A percentile compares a stretch with the other conserved stretches of the same genome.
These are phyloP conservation scores for Uria lomvia DNA, from an alignment of 2,113 vertebrate genomes.

Conservation along the genomic window DNA sequence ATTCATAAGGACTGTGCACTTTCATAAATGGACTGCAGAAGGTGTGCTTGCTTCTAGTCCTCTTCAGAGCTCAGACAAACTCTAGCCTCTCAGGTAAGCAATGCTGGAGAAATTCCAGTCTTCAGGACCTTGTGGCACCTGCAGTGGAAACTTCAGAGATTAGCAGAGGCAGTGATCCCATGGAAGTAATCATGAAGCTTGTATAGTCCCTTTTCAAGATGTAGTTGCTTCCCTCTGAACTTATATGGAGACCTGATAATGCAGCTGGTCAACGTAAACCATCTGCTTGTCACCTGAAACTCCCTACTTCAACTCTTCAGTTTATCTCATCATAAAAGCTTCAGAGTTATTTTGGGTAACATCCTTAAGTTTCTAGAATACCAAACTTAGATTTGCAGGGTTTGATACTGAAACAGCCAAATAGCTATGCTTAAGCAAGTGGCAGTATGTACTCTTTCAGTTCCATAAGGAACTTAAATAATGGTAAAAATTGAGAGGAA, in stretches of 20 bases:
- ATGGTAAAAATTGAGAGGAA: background rate
- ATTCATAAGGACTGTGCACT: background rate
- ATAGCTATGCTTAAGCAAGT: background rate
- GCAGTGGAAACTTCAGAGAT: background rate
- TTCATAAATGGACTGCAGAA: background rate
- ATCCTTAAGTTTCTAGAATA: background rate
- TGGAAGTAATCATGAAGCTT: background rate
- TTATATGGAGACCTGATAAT: background rate
- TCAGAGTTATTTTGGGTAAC: background rate
- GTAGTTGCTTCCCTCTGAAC: background rate
- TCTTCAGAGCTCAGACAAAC: background rate
- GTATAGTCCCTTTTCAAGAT: background rate
- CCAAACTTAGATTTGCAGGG: background rate
- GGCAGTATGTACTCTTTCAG: too few relatives aligned
- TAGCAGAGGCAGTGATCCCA: background rate
- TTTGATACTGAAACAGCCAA: background rate
- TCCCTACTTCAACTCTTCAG: background rate
- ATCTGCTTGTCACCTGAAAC: background rate
- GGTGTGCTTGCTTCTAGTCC: background rate
- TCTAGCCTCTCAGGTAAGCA: background rate
- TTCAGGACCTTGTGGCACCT: background rate
- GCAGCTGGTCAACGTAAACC: background rate
- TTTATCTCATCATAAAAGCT: background rate
- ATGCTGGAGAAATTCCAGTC: background rate
- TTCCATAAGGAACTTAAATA: background rate